These are phyloP conservation scores for Mystacides longicornis DNA, from an alignment of 2,888 invertebrate species.

Conservation along the genomic window DNA sequence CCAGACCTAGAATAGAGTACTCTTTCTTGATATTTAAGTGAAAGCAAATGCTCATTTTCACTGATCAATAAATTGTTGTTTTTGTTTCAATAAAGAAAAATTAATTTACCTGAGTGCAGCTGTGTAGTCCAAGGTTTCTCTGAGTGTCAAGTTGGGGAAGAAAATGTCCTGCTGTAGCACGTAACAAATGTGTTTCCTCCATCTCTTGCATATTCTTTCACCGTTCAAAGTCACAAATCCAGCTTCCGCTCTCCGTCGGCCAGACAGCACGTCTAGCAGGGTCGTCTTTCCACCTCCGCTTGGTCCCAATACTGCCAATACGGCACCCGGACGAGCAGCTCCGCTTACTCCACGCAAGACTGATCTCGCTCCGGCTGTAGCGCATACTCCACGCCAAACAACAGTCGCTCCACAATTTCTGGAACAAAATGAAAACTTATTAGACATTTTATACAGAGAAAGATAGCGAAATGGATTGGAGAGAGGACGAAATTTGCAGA, in stretches of 20 bases:
- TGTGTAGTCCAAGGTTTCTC: slow-evolving; percentile 64
- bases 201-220: slow-evolving; percentile 56
- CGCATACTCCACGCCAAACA: slow-evolving; percentile 21
- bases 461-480: no score
- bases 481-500: no score
- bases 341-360: slow-evolving; percentile 33
- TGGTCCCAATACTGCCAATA: slow-evolving; percentile 76
- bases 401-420: slow-evolving; percentile 31
- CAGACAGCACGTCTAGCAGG: slow-evolving; percentile 66
- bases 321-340: slow-evolving; percentile 57
- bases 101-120: slow-evolving; percentile 39
- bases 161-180: slow-evolving; percentile 78
- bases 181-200: slow-evolving; percentile 71
- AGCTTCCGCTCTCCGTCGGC: slow-evolving; percentile 56
- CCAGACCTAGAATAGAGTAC: no score
- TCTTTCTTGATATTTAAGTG: no score
- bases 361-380: slow-evolving; percentile 34
- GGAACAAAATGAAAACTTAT: slow-evolving; percentile 8
- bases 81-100: neutral
- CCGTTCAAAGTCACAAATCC: slow-evolving; percentile 62
- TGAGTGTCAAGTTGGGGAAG: slow-evolving; percentile 68
- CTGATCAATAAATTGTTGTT: no score
- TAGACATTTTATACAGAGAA: no score
- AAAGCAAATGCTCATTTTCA: no score
- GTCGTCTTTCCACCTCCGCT: slow-evolving; percentile 76